Evolutionary conservation across 2,113 vertebrate genomes (phyloP).

Genomic region (Rhinoptilus africanus): DNA sequence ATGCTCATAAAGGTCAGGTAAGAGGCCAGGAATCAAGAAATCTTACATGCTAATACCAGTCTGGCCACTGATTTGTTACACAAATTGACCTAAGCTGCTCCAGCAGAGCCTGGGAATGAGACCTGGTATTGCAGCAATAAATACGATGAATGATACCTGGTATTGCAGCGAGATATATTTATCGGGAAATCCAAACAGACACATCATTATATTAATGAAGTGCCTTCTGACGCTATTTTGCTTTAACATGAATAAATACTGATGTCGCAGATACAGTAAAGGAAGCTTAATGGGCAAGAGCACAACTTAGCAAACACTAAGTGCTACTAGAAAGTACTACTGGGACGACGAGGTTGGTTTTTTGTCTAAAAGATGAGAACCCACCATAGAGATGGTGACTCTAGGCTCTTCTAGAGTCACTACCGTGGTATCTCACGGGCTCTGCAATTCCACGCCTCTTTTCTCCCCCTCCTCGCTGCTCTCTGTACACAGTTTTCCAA

Average conservation of each 20-base stretch:
- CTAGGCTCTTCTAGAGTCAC: neutral
- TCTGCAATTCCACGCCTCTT: neutral
- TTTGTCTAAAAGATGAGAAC: neutral
- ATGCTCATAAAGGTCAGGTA: neutral
- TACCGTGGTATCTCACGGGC: fast-evolving
- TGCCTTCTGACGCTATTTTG: neutral
- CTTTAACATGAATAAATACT: neutral
- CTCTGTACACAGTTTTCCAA: neutral
- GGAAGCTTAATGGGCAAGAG: neutral
- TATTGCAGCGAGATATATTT: neutral
- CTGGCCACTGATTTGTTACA: neutral
- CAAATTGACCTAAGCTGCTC: neutral
- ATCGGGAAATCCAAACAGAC: neutral
- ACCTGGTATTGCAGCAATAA: neutral
- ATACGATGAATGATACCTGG: neutral
- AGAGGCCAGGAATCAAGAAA: neutral
- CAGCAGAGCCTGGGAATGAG: neutral
- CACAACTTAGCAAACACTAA: neutral
- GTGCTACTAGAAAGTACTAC: neutral
- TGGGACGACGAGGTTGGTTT: neutral
- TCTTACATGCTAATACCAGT: neutral
- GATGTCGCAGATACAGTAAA: neutral
- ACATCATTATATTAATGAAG: neutral
- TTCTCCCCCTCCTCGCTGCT: neutral
- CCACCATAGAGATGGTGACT: neutral